Evolutionary conservation across 2,888 invertebrate genomes (phyloP).

Genomic region (Thelaira solivaga): DNA sequence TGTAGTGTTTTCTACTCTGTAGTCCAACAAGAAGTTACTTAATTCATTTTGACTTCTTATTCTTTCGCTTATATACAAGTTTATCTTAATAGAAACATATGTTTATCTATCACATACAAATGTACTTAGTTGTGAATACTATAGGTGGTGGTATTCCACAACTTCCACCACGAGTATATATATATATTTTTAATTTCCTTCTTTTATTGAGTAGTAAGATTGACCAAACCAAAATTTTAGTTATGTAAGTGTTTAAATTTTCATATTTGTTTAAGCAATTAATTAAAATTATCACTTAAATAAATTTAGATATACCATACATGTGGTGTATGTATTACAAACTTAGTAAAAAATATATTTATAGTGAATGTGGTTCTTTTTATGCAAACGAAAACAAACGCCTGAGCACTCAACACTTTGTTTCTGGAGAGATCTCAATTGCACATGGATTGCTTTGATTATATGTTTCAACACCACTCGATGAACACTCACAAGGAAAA

Average conservation of each 20-base stretch:
- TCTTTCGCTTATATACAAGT: no score
- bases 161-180: no score
- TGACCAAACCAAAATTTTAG: slow-evolving; percentile 21
- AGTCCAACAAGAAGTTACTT: no score
- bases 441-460: slow-evolving; percentile 69
- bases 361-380: no score
- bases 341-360: not conserved
- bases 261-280: slow-evolving; percentile 22
- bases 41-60: no score
- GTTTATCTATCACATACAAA: no score
- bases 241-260: slow-evolving; percentile 37
- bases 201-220: not conserved
- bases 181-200: no score
- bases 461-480: slow-evolving; percentile 66
- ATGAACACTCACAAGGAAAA: slow-evolving; percentile 68
- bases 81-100: no score
- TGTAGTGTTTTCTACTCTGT: no score
- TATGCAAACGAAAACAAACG: no score
- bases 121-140: no score
- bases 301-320: slow-evolving; percentile 16
- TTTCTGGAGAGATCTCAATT: slow-evolving; percentile 66
- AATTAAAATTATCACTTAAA: slow-evolving; percentile 12
- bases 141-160: no score
- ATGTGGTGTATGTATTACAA: not conserved
- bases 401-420: not conserved